These are phyloP conservation scores for Limanda limanda DNA, from an alignment of 2,113 vertebrate genomes.

Conservation along the genomic window DNA sequence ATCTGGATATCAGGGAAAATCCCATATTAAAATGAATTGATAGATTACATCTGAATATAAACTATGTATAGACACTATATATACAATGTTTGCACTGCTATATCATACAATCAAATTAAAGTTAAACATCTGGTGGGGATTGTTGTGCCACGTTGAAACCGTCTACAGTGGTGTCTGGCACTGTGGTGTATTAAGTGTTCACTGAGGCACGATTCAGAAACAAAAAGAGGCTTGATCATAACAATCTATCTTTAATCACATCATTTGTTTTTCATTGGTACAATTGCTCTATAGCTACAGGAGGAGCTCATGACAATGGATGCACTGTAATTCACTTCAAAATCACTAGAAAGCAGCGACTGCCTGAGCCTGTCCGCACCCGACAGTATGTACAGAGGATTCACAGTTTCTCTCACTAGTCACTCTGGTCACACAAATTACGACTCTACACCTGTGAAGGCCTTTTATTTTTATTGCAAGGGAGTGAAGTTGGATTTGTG, in stretches of 20 bases:
- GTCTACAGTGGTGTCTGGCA: background rate
- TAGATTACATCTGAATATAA: too few relatives aligned
- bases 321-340: constrained; percentile 4
- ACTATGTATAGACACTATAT: too few relatives aligned
- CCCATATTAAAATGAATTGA: too few relatives aligned
- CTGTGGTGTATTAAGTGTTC: background rate
- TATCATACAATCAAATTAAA: too few relatives aligned
- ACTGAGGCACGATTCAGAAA: background rate
- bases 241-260: constrained; percentile 39
- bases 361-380: constrained; percentile 10
- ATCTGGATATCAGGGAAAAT: too few relatives aligned
- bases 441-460: background rate
- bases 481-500: background rate
- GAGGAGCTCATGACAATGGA: constrained; percentile 14
- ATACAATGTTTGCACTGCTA: too few relatives aligned
- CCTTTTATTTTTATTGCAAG: constrained; percentile 26
- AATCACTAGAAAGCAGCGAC: constrained; percentile 33
- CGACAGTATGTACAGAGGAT: constrained; percentile 59
- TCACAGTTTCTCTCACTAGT: constrained; percentile 36
- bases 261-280: constrained; percentile 14
- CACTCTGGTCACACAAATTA: constrained; percentile 31
- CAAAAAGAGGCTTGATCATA: constrained; percentile 10
- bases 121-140: too few relatives aligned
- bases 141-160: background rate
- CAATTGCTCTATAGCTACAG: background rate